Evolutionary conservation across 1,140 invertebrate genomes (phyloP).

Genomic region (Galleria mellonella): DNA sequence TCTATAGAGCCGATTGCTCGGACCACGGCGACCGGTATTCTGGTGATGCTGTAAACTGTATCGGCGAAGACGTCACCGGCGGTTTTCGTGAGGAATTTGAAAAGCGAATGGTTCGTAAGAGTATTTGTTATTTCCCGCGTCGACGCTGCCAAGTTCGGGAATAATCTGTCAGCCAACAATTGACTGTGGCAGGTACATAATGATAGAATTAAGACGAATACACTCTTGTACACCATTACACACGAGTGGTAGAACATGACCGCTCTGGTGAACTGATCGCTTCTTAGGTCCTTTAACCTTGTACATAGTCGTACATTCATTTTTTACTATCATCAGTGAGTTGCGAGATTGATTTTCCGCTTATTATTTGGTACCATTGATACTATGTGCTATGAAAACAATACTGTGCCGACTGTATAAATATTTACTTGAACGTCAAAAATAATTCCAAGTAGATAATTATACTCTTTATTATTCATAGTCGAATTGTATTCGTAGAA

Average conservation of each 20-base stretch:
- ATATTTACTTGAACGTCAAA: too few relatives aligned
- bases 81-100: constrained; percentile 1
- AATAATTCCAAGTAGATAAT: too few relatives aligned
- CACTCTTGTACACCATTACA: background rate
- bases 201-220: too few relatives aligned
- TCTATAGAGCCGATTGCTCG: constrained; percentile 4
- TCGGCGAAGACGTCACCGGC: constrained; percentile 10
- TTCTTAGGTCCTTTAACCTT: background rate
- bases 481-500: too few relatives aligned
- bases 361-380: too few relatives aligned
- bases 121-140: constrained; percentile 6
- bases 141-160: constrained; percentile 2
- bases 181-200: constrained; percentile 1
- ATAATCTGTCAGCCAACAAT: constrained; percentile 3
- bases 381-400: too few relatives aligned
- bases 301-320: background rate
- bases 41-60: constrained; percentile 6
- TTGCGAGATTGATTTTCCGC: too few relatives aligned
- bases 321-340: too few relatives aligned
- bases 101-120: constrained; percentile 10
- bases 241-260: constrained; percentile 3
- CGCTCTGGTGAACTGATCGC: constrained; percentile 5
- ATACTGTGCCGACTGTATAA: too few relatives aligned
- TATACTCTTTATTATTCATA: too few relatives aligned
- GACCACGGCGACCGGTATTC: constrained; percentile 8